Conservation (phyloP, 2,113 vertebrate genomes). For the Jaculus jaculus region DNA sequence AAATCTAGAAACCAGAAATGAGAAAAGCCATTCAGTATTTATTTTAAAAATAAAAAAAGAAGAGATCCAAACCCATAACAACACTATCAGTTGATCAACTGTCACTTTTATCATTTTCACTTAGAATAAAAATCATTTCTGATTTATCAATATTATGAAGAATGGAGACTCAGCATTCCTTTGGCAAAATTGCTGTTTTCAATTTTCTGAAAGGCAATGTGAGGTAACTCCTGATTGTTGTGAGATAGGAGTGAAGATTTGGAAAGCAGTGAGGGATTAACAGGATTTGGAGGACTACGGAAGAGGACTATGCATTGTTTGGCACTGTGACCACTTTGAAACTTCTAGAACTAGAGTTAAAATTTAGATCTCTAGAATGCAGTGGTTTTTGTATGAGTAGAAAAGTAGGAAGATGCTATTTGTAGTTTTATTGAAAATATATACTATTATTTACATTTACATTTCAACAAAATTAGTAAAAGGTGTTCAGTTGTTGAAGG, state of each 20-base stretch:
- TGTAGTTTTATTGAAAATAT: background rate
- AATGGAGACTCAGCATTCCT: background rate
- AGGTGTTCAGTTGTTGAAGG: background rate
- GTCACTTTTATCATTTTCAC: background rate
- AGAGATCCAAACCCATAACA: background rate
- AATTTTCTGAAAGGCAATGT: background rate
- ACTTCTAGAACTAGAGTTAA: background rate
- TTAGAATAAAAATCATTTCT: background rate
- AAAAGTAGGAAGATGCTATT: background rate
- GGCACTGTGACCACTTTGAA: background rate
- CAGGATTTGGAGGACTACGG: background rate
- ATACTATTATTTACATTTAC: conserved; percentile 4
- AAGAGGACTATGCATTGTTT: background rate
- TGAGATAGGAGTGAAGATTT: background rate
- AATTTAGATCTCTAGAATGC: background rate
- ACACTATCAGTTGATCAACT: background rate
- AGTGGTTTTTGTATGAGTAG: background rate
- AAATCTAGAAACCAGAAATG: no score
- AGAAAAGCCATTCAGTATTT: no score
- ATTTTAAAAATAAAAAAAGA: no score
- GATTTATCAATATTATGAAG: background rate
- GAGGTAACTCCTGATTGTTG: background rate
- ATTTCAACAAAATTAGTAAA: background rate
- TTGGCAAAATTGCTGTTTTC: background rate
- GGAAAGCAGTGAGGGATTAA: background rate